Percentiles rank a stretch among this genome's conserved stretches.
Conservation (phyloP, 2,888 invertebrate species). For the Caenorhabditis sinica region DNA sequence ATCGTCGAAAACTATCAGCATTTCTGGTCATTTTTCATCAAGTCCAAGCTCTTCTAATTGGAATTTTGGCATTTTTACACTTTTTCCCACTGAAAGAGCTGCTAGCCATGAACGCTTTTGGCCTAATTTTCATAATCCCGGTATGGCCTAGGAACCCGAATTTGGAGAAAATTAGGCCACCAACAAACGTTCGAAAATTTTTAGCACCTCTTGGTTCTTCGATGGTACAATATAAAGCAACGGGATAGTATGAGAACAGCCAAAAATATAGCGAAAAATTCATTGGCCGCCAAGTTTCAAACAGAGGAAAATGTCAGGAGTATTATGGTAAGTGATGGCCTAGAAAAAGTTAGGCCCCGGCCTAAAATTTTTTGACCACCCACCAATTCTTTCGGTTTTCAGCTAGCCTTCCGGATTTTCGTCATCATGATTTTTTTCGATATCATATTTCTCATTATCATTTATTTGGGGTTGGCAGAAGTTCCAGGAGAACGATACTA, state of each 20-base stretch:
- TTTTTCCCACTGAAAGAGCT: conserved; percentile 25
- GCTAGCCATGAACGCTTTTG: conserved; percentile 2
- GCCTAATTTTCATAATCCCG: conserved; percentile 30
- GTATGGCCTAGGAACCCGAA: conserved; percentile 1
- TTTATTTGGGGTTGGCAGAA: neutral
- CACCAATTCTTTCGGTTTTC: neutral
- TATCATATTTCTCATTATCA: conserved; percentile 18
- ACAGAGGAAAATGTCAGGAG: conserved; percentile 52
- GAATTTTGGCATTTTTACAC: conserved; percentile 7
- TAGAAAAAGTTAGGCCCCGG: neutral
- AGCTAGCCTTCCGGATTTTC: conserved; percentile 29
- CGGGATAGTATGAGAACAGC: conserved; percentile 37
- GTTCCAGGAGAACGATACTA: conserved; percentile 17
- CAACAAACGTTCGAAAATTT: neutral
- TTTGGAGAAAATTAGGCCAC: neutral
- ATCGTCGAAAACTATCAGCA: conserved; percentile 1
- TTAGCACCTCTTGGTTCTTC: conserved; percentile 45
- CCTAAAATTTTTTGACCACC: no score
- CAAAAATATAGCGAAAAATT: conserved; percentile 38
- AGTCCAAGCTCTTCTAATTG: neutral
- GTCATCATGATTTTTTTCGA: conserved; percentile 5
- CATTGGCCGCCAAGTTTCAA: conserved; percentile 56
- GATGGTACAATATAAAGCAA: conserved; percentile 27
- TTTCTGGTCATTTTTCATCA: conserved; percentile 8
- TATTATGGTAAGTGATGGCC: conserved; percentile 33